These are phyloP conservation scores for Synergus laeviventris DNA, from an alignment of 2,888 invertebrate species.

Conservation along the genomic window DNA sequence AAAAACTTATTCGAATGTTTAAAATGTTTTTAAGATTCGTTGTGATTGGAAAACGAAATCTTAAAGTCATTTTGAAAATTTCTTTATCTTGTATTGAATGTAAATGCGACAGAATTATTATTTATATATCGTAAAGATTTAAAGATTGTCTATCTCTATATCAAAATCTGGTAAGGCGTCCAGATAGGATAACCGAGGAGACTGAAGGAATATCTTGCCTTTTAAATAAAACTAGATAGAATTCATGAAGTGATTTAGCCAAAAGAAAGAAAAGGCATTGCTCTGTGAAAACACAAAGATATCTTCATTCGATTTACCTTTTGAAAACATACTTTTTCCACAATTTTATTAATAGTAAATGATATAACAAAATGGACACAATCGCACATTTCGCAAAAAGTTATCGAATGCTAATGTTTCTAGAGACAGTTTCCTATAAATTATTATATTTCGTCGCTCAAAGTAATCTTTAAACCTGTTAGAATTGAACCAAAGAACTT, in stretches of 20 bases:
- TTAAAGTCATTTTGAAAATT: not conserved
- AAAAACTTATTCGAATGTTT: not conserved
- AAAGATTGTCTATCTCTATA: constrained; percentile 55
- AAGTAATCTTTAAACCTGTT: not conserved
- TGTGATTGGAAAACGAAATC: not conserved
- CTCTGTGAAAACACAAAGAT: not conserved
- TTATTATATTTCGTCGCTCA: constrained; percentile 11
- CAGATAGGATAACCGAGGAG: constrained; percentile 67
- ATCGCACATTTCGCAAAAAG: not conserved
- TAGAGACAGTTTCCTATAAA: not conserved
- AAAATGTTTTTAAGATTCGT: not conserved
- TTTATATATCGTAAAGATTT: constrained; percentile 52
- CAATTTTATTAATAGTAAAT: not conserved
- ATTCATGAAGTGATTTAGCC: not conserved
- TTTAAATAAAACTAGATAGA: constrained; percentile 51
- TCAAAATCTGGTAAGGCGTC: constrained; percentile 62
- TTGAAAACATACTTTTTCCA: not conserved
- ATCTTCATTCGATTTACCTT: not conserved
- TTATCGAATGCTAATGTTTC: not conserved
- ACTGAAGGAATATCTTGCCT: constrained; percentile 72
- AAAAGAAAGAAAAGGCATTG: not conserved
- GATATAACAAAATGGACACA: not conserved
- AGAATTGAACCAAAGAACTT: constrained; percentile 29
- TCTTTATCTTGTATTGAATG: constrained; percentile 1
- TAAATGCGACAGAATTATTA: constrained; percentile 53